These are phyloP conservation scores for Drosophila kanapiae DNA, from an alignment of 1,140 invertebrate genomes.

Conservation along the genomic window DNA sequence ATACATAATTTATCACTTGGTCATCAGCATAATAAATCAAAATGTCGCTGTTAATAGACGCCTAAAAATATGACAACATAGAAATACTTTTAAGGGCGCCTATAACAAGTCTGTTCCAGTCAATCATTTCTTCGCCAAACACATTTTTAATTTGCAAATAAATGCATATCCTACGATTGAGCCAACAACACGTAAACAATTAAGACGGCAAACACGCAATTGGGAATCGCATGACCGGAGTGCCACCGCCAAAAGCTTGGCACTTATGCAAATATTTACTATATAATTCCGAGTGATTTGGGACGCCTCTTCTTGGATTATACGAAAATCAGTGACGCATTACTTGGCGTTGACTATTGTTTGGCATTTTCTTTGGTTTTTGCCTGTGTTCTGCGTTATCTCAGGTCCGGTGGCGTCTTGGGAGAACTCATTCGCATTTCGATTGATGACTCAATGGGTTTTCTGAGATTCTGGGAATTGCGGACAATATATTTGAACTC, in stretches of 20 bases:
- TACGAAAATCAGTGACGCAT: constrained; percentile 12
- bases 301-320: constrained; percentile 11
- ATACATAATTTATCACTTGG: neutral
- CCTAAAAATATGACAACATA: neutral
- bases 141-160: constrained; percentile 3
- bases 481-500: constrained; percentile 7
- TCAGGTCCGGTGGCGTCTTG: neutral
- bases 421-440: constrained; percentile 11
- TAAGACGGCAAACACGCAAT: constrained; percentile 9
- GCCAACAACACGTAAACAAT: constrained; percentile 12
- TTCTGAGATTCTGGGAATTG: constrained; percentile 7
- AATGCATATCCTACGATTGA: constrained; percentile 13
- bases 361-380: constrained; percentile 9
- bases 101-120: neutral
- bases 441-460: constrained; percentile 13
- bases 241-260: constrained; percentile 9
- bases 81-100: constrained; percentile 5
- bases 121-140: constrained; percentile 4
- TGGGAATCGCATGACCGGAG: constrained; percentile 13
- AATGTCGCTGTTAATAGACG: neutral
- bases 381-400: constrained; percentile 2
- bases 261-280: constrained; percentile 20
- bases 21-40: constrained; percentile 8
- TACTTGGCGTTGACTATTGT: constrained; percentile 5
- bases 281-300: constrained; percentile 20